These are phyloP conservation scores for Eciton burchellii DNA, from an alignment of 1,140 invertebrate species.

Conservation along the genomic window DNA sequence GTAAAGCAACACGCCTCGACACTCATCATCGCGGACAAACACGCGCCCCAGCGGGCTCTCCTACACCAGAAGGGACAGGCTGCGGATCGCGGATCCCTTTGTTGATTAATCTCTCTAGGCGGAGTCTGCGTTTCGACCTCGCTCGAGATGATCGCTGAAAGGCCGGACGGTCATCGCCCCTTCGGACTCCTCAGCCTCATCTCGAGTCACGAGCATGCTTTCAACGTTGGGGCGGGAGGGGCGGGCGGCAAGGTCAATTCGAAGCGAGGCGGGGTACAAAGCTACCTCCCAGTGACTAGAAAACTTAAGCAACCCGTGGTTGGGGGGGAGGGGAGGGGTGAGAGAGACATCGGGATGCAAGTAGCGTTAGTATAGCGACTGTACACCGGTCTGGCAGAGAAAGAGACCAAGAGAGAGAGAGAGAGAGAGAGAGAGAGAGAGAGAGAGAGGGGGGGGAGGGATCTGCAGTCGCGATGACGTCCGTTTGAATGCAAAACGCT, in stretches of 20 bases:
- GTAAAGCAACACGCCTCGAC: conserved; percentile 26
- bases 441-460: no score
- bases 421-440: no score
- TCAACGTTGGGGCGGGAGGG: conserved; percentile 16
- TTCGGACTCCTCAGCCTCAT: neutral
- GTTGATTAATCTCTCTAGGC: conserved; percentile 35
- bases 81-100: neutral
- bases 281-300: conserved; percentile 48
- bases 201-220: conserved; percentile 65
- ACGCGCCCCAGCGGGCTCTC: neutral
- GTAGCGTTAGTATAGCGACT: conserved; percentile 59
- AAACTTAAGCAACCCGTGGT: conserved; percentile 54
- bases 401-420: no score
- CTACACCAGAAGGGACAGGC: conserved; percentile 15
- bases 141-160: conserved; percentile 9
- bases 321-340: no score
- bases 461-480: conserved; percentile 23
- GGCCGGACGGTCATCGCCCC: neutral
- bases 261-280: conserved; percentile 58
- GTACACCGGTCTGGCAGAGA: conserved; percentile 26
- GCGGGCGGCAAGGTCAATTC: no score
- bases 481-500: neutral
- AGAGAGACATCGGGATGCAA: conserved; percentile 13
- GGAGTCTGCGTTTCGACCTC: neutral
- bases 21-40: conserved; percentile 7